A percentile compares a stretch with the other conserved stretches of the same genome.
phyloP scores from a whole-genome alignment of 2,797 vertebrate species.

The Rhynchonycteris naso region DNA sequence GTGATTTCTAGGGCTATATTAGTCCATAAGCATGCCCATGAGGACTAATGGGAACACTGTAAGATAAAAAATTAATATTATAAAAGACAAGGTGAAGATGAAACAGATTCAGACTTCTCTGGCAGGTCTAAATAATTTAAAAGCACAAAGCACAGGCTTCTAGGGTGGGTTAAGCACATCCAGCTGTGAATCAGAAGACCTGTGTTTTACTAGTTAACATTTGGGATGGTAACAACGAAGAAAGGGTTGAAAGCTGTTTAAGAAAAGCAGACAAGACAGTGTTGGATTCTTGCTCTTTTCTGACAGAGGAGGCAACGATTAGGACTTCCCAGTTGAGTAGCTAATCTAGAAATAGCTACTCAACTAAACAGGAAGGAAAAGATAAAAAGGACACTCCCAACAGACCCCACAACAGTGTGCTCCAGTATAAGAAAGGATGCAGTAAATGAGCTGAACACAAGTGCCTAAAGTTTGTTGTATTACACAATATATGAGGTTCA shows the following conservation, averaged over 20 bases:
- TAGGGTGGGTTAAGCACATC: slow-evolving; percentile 80
- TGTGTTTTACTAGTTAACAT: slow-evolving; percentile 70
- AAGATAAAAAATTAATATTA: slow-evolving; percentile 81
- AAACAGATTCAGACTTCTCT: slow-evolving; percentile 85
- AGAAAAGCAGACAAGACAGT: slow-evolving; percentile 43
- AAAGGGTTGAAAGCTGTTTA: neutral
- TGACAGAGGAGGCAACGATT: slow-evolving; percentile 20
- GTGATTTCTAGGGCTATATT: slow-evolving; percentile 81
- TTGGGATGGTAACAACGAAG: slow-evolving; percentile 75
- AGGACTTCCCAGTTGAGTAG: neutral
- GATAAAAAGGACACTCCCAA: neutral
- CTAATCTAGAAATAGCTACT: slow-evolving; percentile 5
- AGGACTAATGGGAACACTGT: slow-evolving; percentile 82
- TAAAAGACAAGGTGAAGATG: slow-evolving; percentile 83
- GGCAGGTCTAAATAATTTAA: slow-evolving; percentile 86
- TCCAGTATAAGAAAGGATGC: neutral
- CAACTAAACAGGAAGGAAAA: slow-evolving; percentile 45
- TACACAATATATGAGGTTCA: neutral
- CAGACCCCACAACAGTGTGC: neutral
- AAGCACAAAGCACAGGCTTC: slow-evolving; percentile 82
- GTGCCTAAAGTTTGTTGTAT: neutral
- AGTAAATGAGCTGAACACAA: neutral
- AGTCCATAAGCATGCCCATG: slow-evolving; percentile 82
- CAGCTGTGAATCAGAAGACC: slow-evolving; percentile 80
- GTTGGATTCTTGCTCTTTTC: slow-evolving; percentile 33